Evolutionary conservation across 2,113 vertebrate species (phyloP), one percentile per base, ranked within the genome.

Genomic region (Pholis gunnellus): DNA sequence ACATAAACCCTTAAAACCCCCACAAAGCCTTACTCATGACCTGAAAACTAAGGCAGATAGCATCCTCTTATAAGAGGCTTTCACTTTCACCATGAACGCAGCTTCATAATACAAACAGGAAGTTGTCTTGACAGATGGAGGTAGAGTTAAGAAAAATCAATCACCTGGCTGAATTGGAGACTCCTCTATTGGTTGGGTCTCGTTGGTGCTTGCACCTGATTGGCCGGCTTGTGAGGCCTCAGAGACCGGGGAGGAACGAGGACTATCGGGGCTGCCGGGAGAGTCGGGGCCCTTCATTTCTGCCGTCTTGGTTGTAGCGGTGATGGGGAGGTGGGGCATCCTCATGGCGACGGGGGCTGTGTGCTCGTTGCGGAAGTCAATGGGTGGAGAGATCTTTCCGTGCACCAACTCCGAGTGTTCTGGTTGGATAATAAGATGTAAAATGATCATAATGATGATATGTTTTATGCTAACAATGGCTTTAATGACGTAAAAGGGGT

Each of bases 241-340:
- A 36, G 86, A 83, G 59, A 76, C 54, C 1, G 87, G 36, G 17
- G 88, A 86, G 9, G 92, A 75, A 22, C 56, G 69, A 46, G 92
- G 84, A 27, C 88, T 87, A 1, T 91, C 82, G 0, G 91, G 90
- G 10, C 91, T 96, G 67, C 90, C 71, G 22, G 95, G 81, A 25
- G 93, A 93, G 60, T 91, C 83, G 0, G 90, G 85, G 69, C 88
- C 79, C 14, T 90, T 87, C 0, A 93, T 92, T 44, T 95, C 94
- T 15, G 94, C 94, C 72, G 88, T 87, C 95, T 97, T 96, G 18
- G 96, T 99, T 60, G 96, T 89, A 0, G 98, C 97, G 0, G 97
- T 98, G 91, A 99, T 97, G 0, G 98, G 97, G 83, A 98, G 95
- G 89, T 99, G 97, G 6, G 97, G 96, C 95, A 95, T 96, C 76